These are phyloP conservation scores for Acromyrmex echinatior DNA, from an alignment of 1,140 invertebrate species.

Conservation along the genomic window DNA sequence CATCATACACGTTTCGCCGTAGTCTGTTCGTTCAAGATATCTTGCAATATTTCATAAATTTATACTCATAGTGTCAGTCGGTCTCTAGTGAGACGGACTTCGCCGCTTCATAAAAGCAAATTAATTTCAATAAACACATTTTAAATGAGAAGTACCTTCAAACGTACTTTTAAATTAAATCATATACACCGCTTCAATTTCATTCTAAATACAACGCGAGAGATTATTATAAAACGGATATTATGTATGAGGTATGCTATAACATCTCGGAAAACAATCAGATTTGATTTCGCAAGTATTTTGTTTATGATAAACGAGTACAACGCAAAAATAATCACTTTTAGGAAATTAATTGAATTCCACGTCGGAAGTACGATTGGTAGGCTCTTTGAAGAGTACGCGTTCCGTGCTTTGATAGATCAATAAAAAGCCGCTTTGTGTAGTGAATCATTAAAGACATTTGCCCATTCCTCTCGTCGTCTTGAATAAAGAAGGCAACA, in stretches of 20 bases:
- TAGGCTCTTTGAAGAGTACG: constrained; percentile 13
- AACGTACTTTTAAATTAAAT: constrained; percentile 1
- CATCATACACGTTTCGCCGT: constrained; percentile 45
- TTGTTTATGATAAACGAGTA: not conserved
- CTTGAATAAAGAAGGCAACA: constrained; percentile 46
- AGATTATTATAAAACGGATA: constrained; percentile 1
- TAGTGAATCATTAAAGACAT: constrained; percentile 28
- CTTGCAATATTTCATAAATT: constrained; percentile 59
- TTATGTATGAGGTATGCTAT: not conserved
- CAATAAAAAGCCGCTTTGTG: constrained; percentile 47
- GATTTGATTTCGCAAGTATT: not conserved
- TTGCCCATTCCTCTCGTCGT: constrained; percentile 1
- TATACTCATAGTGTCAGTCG: constrained; percentile 30
- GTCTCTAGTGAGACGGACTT: not conserved
- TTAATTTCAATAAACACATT: constrained; percentile 32
- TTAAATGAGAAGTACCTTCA: not conserved
- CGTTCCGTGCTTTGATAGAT: constrained; percentile 18
- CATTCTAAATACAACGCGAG: not conserved
- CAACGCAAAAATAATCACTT: not conserved
- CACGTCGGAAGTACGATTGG: not conserved
- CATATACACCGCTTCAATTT: not conserved
- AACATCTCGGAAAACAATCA: not conserved
- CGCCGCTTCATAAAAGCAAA: not conserved
- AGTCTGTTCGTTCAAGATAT: constrained; percentile 29
- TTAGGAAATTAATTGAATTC: constrained; percentile 48